Evolutionary conservation across 1,140 invertebrate genomes (phyloP).

Genomic region (Rhizoglyphus robini): DNA sequence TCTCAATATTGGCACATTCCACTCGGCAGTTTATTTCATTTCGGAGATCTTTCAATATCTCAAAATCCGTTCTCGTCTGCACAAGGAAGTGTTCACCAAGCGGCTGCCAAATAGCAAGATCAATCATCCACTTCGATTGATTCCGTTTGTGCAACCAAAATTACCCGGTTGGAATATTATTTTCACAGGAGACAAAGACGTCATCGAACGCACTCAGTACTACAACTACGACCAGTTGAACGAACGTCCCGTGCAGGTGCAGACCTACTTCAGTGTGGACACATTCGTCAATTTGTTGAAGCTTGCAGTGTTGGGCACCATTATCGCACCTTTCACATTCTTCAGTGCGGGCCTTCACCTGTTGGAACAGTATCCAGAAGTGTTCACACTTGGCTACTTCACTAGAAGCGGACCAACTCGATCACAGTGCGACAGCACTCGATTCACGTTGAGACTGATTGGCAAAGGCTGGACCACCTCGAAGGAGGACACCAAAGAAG

Average conservation of each 20-base stretch:
- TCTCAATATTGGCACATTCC: conserved; percentile 64
- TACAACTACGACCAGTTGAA: conserved; percentile 51
- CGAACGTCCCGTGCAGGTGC: conserved; percentile 42
- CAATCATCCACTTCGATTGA: neutral
- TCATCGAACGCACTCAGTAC: conserved; percentile 59
- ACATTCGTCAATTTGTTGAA: conserved; percentile 34
- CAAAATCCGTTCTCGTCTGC: conserved; percentile 13
- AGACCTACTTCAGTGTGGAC: conserved; percentile 33
- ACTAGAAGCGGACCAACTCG: conserved; percentile 50
- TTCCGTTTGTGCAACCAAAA: conserved; percentile 47
- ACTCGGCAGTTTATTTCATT: conserved; percentile 59
- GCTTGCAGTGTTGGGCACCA: conserved; percentile 40
- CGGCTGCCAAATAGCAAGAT: conserved; percentile 19
- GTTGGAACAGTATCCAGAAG: conserved; percentile 51
- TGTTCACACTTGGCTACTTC: conserved; percentile 56
- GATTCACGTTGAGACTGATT: conserved; percentile 52
- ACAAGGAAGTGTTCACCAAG: conserved; percentile 36
- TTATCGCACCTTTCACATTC: conserved; percentile 52
- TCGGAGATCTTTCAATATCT: conserved; percentile 46
- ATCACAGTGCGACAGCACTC: conserved; percentile 44
- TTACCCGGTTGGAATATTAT: conserved; percentile 52
- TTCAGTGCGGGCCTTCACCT: conserved; percentile 48
- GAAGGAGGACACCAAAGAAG: conserved; percentile 47
- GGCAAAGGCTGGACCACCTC: conserved; percentile 64
- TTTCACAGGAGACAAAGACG: conserved; percentile 65